phyloP scores from a whole-genome alignment of 2,113 vertebrate genomes.

The Paedocypris sp. region DNA sequence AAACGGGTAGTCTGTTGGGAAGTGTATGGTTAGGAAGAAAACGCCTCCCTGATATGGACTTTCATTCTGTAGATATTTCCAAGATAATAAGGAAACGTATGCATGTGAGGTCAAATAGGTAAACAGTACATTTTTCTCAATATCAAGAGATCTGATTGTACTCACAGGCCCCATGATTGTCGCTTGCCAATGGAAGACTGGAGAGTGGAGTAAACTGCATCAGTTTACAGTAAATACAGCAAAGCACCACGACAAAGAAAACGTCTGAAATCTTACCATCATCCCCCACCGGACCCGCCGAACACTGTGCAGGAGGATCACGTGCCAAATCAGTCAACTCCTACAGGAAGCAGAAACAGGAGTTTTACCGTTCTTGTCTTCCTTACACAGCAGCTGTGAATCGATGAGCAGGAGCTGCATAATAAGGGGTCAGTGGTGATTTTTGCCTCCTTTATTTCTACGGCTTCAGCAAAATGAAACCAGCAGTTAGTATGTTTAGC shows the following conservation, averaged over 20 bases:
- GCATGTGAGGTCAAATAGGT: too few relatives aligned
- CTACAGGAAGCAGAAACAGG: constrained; percentile 33
- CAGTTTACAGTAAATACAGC: neutral
- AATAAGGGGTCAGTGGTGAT: constrained; percentile 11
- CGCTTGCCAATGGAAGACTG: constrained; percentile 62
- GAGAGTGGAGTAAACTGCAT: neutral
- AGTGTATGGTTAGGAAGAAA: constrained; percentile 71
- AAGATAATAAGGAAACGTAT: too few relatives aligned
- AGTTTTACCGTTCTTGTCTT: neutral
- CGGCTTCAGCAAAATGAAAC: constrained; percentile 27
- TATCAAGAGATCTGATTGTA: constrained; percentile 21
- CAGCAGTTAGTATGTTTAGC: constrained; percentile 11
- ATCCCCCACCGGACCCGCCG: constrained; percentile 63
- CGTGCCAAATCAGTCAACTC: constrained; percentile 65
- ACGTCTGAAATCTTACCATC: constrained; percentile 52
- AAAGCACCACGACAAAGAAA: neutral
- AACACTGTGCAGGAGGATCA: constrained; percentile 67
- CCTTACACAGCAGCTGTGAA: neutral
- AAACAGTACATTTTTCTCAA: too few relatives aligned
- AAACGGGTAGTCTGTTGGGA: constrained; percentile 72
- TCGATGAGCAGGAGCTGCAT: neutral
- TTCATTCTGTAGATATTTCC: constrained; percentile 52
- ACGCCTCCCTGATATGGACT: constrained; percentile 71
- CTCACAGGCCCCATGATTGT: constrained; percentile 71
- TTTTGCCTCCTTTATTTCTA: constrained; percentile 1